These are phyloP conservation scores for Otis tarda DNA, from an alignment of 2,113 vertebrate genomes.

Conservation along the genomic window DNA sequence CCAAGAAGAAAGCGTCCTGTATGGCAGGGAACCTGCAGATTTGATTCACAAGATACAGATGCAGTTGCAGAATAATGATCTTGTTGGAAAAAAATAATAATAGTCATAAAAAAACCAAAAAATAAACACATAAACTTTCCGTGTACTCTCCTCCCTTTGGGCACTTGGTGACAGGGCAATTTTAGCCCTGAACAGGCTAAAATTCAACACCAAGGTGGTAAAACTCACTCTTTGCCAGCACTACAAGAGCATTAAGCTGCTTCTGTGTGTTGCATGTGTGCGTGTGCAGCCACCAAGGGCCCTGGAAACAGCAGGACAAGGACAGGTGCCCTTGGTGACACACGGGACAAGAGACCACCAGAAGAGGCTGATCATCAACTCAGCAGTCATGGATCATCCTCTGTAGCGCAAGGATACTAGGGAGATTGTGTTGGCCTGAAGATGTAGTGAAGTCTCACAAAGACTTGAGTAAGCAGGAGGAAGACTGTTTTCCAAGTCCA, in stretches of 20 bases:
- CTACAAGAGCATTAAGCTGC: neutral
- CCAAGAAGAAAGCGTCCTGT: neutral
- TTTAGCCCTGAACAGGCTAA: neutral
- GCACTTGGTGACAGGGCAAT: neutral
- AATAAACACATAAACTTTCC: neutral
- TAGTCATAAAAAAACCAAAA: neutral
- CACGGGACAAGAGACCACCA: neutral
- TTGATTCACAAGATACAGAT: neutral
- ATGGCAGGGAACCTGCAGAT: neutral
- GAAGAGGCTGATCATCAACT: neutral
- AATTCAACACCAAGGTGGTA: neutral
- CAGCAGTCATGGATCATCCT: neutral
- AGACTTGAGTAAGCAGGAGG: neutral
- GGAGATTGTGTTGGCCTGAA: neutral
- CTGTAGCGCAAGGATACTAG: neutral
- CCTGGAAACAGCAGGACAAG: neutral
- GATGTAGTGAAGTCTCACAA: neutral
- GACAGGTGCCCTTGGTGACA: neutral
- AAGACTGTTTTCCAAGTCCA: neutral
- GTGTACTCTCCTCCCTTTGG: too few relatives aligned
- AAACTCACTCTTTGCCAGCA: neutral
- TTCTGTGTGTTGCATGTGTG: neutral
- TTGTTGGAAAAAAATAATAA: neutral
- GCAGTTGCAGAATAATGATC: neutral
- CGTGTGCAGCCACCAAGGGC: neutral